These are phyloP conservation scores for Cryptotermes secundus DNA, from an alignment of 1,140 invertebrate genomes.

Conservation along the genomic window DNA sequence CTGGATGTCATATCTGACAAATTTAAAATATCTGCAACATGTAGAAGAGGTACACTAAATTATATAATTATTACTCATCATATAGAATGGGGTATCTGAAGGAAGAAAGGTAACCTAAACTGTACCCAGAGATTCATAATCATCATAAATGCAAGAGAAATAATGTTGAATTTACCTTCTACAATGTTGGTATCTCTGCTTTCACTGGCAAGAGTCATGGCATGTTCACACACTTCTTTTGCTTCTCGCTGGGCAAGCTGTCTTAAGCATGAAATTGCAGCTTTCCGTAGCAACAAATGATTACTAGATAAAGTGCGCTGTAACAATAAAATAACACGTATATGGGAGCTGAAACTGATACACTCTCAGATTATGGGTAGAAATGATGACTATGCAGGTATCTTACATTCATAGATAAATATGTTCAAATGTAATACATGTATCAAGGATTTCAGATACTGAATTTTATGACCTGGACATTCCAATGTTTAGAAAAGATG, in stretches of 20 bases:
- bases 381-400: background rate
- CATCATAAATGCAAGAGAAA: background rate
- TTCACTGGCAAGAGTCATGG: slow-evolving; percentile 67
- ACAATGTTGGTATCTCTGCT: slow-evolving; percentile 56
- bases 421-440: no score
- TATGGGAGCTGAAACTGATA: background rate
- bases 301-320: slow-evolving; percentile 82
- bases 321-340: slow-evolving; percentile 38
- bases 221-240: slow-evolving; percentile 91
- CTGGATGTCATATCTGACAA: no score
- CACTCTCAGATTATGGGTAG: background rate
- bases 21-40: no score
- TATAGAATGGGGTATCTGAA: no score
- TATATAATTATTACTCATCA: no score
- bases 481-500: no score
- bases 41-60: no score
- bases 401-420: background rate
- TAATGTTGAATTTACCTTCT: slow-evolving; percentile 38
- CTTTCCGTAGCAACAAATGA: slow-evolving; percentile 87
- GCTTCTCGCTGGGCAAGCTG: slow-evolving; percentile 96
- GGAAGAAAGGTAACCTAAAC: background rate
- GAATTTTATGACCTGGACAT: no score
- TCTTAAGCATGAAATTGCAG: slow-evolving; percentile 90
- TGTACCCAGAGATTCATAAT: background rate
- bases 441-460: no score